A percentile compares a stretch with the other conserved stretches of the same genome.
Evolutionary conservation across 2,797 vertebrate genomes (phyloP).

Genomic region (Molothrus ater): DNA sequence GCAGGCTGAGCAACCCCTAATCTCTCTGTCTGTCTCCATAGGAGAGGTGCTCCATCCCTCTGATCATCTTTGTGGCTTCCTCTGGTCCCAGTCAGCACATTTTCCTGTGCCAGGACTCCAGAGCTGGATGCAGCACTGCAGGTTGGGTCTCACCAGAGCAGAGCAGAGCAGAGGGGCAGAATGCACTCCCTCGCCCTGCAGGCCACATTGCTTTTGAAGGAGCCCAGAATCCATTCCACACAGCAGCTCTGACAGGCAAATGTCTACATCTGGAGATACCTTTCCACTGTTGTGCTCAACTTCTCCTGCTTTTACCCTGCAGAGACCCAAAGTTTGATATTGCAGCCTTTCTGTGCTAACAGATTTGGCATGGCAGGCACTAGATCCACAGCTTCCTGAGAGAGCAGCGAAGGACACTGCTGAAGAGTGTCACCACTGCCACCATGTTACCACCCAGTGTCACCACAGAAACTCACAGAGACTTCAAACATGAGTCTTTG

Average conservation of each 20-base stretch:
- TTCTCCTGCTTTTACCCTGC: not conserved
- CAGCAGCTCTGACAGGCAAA: not conserved
- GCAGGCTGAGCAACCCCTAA: not conserved
- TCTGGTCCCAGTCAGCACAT: not conserved
- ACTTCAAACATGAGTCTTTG: not conserved
- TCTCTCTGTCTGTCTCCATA: not conserved
- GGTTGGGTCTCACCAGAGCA: not conserved
- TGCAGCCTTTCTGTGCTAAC: not conserved
- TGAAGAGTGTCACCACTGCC: not conserved
- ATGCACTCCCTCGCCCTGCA: fast-evolving
- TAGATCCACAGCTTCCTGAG: not conserved
- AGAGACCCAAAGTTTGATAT: not conserved
- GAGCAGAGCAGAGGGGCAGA: not conserved
- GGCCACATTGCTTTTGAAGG: fast-evolving
- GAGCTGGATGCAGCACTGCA: not conserved
- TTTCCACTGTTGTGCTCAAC: not conserved
- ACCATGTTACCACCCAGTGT: not conserved
- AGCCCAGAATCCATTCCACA: not conserved
- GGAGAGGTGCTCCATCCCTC: not conserved
- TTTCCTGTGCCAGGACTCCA: not conserved
- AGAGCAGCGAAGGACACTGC: not conserved
- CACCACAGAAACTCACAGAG: not conserved
- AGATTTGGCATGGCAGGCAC: fast-evolving
- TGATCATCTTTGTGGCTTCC: not conserved
- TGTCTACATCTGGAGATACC: not conserved